A percentile compares a stretch with the other conserved stretches of the same genome.
Conservation (phyloP, 2,888 invertebrate genomes). For the Oeneis ivallda region DNA sequence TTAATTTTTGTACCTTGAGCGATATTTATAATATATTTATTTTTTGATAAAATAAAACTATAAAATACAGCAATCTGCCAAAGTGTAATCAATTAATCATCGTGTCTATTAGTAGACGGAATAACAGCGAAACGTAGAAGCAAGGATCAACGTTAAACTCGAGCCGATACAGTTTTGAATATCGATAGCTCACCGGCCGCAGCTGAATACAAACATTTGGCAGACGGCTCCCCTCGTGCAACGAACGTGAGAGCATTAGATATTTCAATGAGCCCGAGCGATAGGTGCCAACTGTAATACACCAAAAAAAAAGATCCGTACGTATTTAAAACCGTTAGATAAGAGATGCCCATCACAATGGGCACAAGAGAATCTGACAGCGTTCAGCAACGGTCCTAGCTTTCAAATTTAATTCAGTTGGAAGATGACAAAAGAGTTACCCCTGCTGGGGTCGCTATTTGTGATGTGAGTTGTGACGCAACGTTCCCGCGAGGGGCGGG, state of each 20-base stretch:
- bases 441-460: conserved; percentile 42
- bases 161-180: neutral
- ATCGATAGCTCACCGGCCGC: neutral
- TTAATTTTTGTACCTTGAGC: too few relatives aligned
- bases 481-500: conserved; percentile 33
- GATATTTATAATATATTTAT: too few relatives aligned
- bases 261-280: conserved; percentile 24
- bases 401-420: conserved; percentile 39
- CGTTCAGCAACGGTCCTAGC: conserved; percentile 39
- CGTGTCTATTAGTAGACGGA: neutral
- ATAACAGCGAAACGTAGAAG: neutral
- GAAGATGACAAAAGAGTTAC: conserved; percentile 41
- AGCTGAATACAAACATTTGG: conserved; percentile 3
- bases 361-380: conserved; percentile 32
- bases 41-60: too few relatives aligned
- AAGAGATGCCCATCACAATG: conserved; percentile 33
- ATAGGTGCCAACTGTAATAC: conserved; percentile 20
- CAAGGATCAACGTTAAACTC: neutral
- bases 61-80: too few relatives aligned
- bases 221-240: conserved; percentile 27
- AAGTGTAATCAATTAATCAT: too few relatives aligned
- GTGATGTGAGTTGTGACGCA: conserved; percentile 41
- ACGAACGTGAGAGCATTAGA: conserved; percentile 36
- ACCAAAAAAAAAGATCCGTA: conserved; percentile 30
- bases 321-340: conserved; percentile 38